These are phyloP conservation scores for Chelonoidis abingdonii DNA, from an alignment of 2,113 vertebrate species.

Conservation along the genomic window DNA sequence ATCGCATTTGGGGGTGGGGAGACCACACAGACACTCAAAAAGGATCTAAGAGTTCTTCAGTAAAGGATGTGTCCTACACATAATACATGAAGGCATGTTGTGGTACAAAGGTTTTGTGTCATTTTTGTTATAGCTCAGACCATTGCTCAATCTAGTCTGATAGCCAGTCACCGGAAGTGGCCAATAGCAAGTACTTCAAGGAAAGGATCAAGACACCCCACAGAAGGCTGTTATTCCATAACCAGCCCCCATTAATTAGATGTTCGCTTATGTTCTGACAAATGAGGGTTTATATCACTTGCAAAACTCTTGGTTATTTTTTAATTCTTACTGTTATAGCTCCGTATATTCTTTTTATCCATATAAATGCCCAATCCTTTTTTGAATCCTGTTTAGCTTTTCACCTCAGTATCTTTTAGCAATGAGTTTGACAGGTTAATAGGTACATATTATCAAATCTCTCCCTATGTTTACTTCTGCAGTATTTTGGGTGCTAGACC, in stretches of 20 bases:
- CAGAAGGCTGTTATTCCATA: not conserved
- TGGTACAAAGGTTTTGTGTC: not conserved
- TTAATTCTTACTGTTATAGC: not conserved
- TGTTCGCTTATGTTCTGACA: not conserved
- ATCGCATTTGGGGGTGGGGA: no score
- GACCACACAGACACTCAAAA: not conserved
- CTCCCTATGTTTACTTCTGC: not conserved
- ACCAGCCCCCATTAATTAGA: not conserved
- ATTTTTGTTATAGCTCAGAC: not conserved
- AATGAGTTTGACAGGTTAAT: not conserved
- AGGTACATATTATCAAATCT: not conserved
- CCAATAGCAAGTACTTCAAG: not conserved
- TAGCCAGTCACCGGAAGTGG: not conserved
- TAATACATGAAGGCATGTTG: not conserved
- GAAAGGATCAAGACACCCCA: not conserved
- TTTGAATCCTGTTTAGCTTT: not conserved
- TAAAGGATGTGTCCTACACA: not conserved
- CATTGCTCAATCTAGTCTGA: not conserved
- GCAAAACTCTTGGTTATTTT: not conserved
- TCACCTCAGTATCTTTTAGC: not conserved
- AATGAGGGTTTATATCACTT: not conserved
- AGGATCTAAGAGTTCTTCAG: not conserved
- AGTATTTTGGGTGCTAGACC: not conserved
- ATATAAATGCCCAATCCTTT: not conserved
- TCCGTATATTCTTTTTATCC: not conserved